Conservation (phyloP, 2,888 invertebrate genomes). For the Clostera curtula region DNA sequence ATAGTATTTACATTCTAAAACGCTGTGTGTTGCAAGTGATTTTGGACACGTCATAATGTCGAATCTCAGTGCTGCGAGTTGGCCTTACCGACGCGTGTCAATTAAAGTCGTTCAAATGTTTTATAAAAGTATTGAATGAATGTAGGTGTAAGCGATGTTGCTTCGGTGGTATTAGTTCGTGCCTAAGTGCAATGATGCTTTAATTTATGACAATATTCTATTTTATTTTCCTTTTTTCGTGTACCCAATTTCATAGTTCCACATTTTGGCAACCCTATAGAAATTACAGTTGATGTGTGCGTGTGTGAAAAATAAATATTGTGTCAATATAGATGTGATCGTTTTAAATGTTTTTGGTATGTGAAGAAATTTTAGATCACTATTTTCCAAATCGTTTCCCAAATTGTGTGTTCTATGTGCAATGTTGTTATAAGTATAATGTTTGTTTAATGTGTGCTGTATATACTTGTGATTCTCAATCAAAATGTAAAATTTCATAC, state of each 20-base stretch:
- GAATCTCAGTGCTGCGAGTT: conserved; percentile 29
- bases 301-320: conserved; percentile 5
- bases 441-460: too few relatives aligned
- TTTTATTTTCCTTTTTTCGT: conserved; percentile 8
- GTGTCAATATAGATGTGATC: neutral
- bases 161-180: conserved; percentile 47
- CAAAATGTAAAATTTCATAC: too few relatives aligned
- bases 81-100: conserved; percentile 46
- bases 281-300: conserved; percentile 7
- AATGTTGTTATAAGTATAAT: too few relatives aligned
- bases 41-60: conserved; percentile 23
- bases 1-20: conserved; percentile 48
- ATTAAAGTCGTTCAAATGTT: conserved; percentile 57
- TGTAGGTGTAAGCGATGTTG: conserved; percentile 34
- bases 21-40: conserved; percentile 18
- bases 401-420: too few relatives aligned
- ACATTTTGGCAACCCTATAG: conserved; percentile 17
- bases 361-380: too few relatives aligned
- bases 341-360: neutral
- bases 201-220: conserved; percentile 19
- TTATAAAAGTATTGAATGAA: conserved; percentile 34
- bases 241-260: conserved; percentile 30
- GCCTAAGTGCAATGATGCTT: conserved; percentile 42
- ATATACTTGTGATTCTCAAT: too few relatives aligned
- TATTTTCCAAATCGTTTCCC: too few relatives aligned